Evolutionary conservation across 2,888 invertebrate genomes (phyloP), one percentile per base, ranked within the genome.

Genomic region (Rotaria magnacalcarata): DNA sequence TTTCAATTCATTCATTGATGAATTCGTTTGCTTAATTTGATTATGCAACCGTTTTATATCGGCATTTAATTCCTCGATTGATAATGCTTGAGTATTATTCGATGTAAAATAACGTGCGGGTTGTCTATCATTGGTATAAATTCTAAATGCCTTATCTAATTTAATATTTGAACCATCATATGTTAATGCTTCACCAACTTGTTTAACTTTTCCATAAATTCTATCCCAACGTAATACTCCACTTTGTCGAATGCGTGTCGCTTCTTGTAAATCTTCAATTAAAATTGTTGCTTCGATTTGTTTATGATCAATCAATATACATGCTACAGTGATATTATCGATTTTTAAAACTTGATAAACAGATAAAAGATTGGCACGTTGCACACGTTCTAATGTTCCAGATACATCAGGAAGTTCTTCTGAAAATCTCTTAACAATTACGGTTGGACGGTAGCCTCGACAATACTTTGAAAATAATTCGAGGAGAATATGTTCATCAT

Each of bases 11-110:
- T 86, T 47, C 0, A 86, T 75, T 52, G 85, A 75, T 34, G 41
- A 3, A 47, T 86, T 54, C 10, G 80, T 58, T 43, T 85, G 80
- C n/a, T 85, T 84, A 47, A 86, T 85, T 58, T 85, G 75, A 6
- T 86, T 80, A 19, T 86, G 54, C n/a, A 85, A 58, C 19, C 47
- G 34, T 75, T 80, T 86, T 24, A 86, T 84, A 11, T 86, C 85
- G 0, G 47, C 34, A 11, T 84, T 7, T 54, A 84, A n/a, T 80
- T 84, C 54, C n/a, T 84, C 21, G 7, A 47, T 80, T 11, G 80
- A n/a, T n/a, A 80, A 80, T 10, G 80, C n/a, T 14, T 80, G 47
- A 24, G 2, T 7, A 80, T 10, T n/a, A 47, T 80, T 47, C 5
- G 43, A 11, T 47, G 80, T 14, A 47, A 80, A 80, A 47, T 80